Conservation (phyloP, 2,888 invertebrate species). For the Chelonus formosanus region DNA sequence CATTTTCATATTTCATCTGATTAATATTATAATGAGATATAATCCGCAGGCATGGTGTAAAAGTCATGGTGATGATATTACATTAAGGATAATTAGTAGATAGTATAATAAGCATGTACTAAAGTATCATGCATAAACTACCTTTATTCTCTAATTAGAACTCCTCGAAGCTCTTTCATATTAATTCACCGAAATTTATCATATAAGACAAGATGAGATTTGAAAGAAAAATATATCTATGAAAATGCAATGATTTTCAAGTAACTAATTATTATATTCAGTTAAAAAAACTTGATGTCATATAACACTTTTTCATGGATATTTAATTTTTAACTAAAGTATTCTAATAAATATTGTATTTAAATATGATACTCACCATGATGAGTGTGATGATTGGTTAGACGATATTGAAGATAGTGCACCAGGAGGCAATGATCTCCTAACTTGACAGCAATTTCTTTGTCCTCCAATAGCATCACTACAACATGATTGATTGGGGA, state of each 20-base stretch:
- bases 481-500: conserved; percentile 54
- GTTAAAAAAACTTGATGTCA: too few species aligned
- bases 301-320: too few species aligned
- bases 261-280: not conserved
- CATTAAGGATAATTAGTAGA: conserved; percentile 28
- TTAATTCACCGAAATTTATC: conserved; percentile 54
- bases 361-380: conserved; percentile 56
- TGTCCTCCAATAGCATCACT: conserved; percentile 61
- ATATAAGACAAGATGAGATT: conserved; percentile 30
- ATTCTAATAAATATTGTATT: not conserved
- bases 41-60: conserved; percentile 5
- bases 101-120: conserved; percentile 27
- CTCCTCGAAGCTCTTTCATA: conserved; percentile 43
- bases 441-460: conserved; percentile 70
- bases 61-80: conserved; percentile 21
- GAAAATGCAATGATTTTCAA: too few species aligned
- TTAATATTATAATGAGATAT: not conserved
- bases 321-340: too few species aligned
- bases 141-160: conserved; percentile 52
- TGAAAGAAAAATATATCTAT: not conserved
- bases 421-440: conserved; percentile 70
- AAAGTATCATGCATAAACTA: conserved; percentile 45
- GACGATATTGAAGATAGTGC: conserved; percentile 57
- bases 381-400: conserved; percentile 53
- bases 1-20: conserved; percentile 8